Base-by-base conservation (phyloP, 92 coral and sea anemone genomes). In the Epizoanthus rinbou region DNA sequence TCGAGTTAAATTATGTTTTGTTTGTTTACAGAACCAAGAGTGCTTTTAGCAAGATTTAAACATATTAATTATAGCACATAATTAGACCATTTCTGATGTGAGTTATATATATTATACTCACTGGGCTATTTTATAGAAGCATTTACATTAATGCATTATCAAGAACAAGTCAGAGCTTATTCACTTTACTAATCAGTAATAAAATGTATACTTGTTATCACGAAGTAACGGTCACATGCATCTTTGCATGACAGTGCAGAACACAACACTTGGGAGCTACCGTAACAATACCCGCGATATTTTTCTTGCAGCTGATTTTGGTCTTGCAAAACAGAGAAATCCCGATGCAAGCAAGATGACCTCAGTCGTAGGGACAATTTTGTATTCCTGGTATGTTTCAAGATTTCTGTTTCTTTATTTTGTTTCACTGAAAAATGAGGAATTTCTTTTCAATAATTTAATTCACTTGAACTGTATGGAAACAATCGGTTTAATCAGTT, bases 291-390 rank as follows among this genome's bases (percentile, higher is more conserved):
- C 4, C 8, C 21, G 17, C 73, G 50, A 3, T 43, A 37, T 9
- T 11, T 78, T 65, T 45, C 84, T 67, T 64, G 11, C 85, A 96
- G 99, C 99, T 82, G 99, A 96, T 68, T 94, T 96, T 65, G 99
- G 99, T 35, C 86, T 96, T n/a, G 99, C 99, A 57, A 94, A 95
- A 87, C 99, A 96, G 84, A 94, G 90, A 86, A 89, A 90, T 74
- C 99, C 99, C 2, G 99, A 97, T 64, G 99, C 99, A 5, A 97
- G 99, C 68, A 95, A 97, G 85, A 91, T 97, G 92, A 97, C 94
- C 43, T 97, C 99, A 7, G 92, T 97, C 19, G 99, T 97, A 79
- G 99, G 99, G 64, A 97, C 99, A 9, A 94, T 97, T 52, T 81
- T 97, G 57, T 97, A 97, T 69, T 97, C 95, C 8, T 97, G 99